Evolutionary conservation across 2,888 invertebrate genomes (phyloP), one percentile per base, ranked within the genome.

Genomic region (Euplexia lucipara): DNA sequence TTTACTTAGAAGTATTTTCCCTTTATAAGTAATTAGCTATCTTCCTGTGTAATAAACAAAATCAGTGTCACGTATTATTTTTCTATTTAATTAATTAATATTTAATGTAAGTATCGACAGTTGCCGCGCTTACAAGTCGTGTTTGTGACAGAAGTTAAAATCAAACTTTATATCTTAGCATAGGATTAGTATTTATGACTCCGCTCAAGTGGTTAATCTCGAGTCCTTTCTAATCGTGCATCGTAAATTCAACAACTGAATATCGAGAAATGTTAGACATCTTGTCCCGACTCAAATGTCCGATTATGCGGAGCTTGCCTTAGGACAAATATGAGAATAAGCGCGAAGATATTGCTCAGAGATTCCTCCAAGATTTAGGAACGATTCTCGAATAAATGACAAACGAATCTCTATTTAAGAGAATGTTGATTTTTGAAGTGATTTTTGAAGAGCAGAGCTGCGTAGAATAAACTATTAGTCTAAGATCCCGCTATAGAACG

Each of bases 211-310:
- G 54, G 64, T 81, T 78, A 76, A 78, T 81, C 70, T 73, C 18
- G 39, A 61, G 63, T 73, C 82, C 81, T 82, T 81, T 81, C 81
- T 78, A 81, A 80, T 81, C 81, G 78, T 82, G 80, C 47, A 80
- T 82, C 78, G 72, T 78, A 80, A 79, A 80, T 79, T 66, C 54
- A 78, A 78, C 68, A 68, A 63, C 64, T 72, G 70, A 70, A 79
- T 76, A 79, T 77, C 70, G 56, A 63, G 71, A 74, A 52, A 53
- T 79, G 71, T 77, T 71, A 75, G 53, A 77, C 71, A 62, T 63
- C 66, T 69, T 70, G 74, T 70, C 73, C 67, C 26, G 59, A 78
- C 37, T 63, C 60, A 16, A 74, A 61, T 74, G 67, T 66, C 63
- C 58, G 74, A 79, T 76, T 79, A 70, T 59, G 16, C 66, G 3